phyloP scores from a whole-genome alignment of 1,140 invertebrate genomes.

The Drosophila baimaii region DNA sequence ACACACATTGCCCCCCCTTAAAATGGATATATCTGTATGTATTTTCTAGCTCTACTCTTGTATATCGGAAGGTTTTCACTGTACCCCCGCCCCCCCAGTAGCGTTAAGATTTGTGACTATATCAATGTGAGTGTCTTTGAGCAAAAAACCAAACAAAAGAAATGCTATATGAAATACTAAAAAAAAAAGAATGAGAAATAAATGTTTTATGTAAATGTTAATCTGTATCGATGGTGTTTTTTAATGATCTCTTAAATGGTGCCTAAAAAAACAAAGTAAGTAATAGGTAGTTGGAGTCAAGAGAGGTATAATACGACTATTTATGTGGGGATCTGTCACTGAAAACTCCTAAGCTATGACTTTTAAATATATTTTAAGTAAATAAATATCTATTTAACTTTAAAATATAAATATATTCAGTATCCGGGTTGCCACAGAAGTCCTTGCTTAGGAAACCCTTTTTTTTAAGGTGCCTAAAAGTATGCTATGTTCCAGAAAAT shows the following conservation, averaged over 20 bases:
- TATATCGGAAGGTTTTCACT: constrained; percentile 45
- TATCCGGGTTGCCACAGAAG: too few relatives aligned
- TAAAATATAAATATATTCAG: too few relatives aligned
- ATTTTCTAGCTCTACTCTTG: constrained; percentile 51
- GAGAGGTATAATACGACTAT: too few relatives aligned
- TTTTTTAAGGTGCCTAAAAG: background rate
- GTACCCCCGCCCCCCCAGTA: constrained; percentile 22
- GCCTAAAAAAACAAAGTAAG: background rate
- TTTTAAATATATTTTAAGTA: too few relatives aligned
- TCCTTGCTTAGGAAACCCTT: too few relatives aligned
- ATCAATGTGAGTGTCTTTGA: constrained; percentile 78
- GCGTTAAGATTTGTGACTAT: constrained; percentile 55
- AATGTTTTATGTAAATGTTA: constrained; percentile 83
- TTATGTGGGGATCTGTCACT: too few relatives aligned
- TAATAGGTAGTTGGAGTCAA: too few relatives aligned
- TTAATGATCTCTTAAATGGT: background rate
- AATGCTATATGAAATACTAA: constrained; percentile 50
- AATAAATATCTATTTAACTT: too few relatives aligned
- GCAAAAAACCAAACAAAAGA: constrained; percentile 47
- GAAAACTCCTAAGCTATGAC: too few relatives aligned
- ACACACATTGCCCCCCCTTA: constrained; percentile 35
- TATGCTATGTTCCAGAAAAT: too few relatives aligned
- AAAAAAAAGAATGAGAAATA: constrained; percentile 72
- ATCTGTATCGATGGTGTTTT: background rate
- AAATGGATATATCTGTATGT: constrained; percentile 42